Conservation (phyloP, 2,113 vertebrate genomes). For the Saguinus midas region DNA sequence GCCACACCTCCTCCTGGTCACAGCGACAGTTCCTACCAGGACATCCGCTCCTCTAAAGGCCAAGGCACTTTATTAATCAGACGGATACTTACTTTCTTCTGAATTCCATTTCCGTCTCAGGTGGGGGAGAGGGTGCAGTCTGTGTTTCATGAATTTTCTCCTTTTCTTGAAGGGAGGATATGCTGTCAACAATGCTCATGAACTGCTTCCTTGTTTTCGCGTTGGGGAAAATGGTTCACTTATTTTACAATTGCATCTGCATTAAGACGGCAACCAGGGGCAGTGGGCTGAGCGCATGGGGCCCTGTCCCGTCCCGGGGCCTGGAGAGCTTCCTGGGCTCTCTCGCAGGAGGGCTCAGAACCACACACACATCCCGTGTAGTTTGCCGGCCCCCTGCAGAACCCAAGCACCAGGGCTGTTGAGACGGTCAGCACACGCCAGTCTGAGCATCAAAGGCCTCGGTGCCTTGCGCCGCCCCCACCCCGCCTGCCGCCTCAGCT, state of each 20-base stretch:
- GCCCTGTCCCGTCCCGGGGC: not conserved
- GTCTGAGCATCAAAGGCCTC: not conserved
- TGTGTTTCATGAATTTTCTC: not conserved
- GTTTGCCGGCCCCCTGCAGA: not conserved
- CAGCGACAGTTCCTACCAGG: not conserved
- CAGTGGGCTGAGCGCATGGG: not conserved
- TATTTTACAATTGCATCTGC: not conserved
- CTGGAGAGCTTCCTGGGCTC: not conserved
- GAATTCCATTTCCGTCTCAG: not conserved
- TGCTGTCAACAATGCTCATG: not conserved
- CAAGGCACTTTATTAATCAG: not conserved
- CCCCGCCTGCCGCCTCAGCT: not conserved
- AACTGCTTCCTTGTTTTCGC: constrained; percentile 6
- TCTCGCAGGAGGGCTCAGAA: not conserved
- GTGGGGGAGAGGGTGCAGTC: not conserved
- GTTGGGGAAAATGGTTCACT: constrained; percentile 12
- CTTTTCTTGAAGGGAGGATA: not conserved
- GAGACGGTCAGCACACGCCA: not conserved
- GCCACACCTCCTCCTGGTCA: not conserved
- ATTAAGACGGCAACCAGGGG: not conserved
- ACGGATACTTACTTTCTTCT: not conserved
- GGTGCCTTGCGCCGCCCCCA: not conserved
- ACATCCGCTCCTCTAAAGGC: not conserved
- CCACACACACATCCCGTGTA: not conserved
- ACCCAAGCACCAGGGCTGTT: not conserved